Evolutionary conservation across 2,797 vertebrate species (phyloP), one percentile per base, ranked within the genome.

Genomic region (Threskiornis aethiopicus): DNA sequence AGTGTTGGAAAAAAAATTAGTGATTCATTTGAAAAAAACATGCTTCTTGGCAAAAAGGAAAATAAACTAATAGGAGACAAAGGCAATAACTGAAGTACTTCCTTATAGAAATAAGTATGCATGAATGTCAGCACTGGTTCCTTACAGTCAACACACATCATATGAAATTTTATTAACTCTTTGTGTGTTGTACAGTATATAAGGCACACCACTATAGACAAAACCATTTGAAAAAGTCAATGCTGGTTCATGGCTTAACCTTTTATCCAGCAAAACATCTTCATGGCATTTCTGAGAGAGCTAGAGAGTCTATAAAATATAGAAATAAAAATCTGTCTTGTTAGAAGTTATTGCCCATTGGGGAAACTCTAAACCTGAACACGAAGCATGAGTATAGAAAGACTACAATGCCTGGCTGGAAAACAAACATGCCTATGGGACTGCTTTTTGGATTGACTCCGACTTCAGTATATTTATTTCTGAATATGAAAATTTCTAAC

Each of bases 11-110:
- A 86, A 79, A 75, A 89, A 87, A 66, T 4, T 66, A 77, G 54
- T 42, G 13, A 80, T 75, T 83, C 39, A 28, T 85, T 91, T 73
- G 41, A 71, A 87, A 94, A 91, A 84, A 58, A 1, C 21, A 57
- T 10, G 33, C 16, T 81, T 80, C 69, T 90, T 94, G 87, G 76
- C 75, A 88, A 88, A 85, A 96, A 93, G 20, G 58, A 84, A 93
- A 89, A 87, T 31, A 93, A 92, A 91, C 46, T 69, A 95, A 91
- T 35, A 77, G 42, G 46, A 96, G 82, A 89, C 92, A 93, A 97
- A 93, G 46, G 52, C 81, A 81, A 72, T 89, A 94, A 75, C 49
- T 84, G 87, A 91, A 95, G 64, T 65, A 92, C 61, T 93, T 87
- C 44, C 49, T 89, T 78, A 44, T 3, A 96, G 78, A 96, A 94